phyloP scores from a whole-genome alignment of 2,888 invertebrate genomes.

The Autographa gamma region DNA sequence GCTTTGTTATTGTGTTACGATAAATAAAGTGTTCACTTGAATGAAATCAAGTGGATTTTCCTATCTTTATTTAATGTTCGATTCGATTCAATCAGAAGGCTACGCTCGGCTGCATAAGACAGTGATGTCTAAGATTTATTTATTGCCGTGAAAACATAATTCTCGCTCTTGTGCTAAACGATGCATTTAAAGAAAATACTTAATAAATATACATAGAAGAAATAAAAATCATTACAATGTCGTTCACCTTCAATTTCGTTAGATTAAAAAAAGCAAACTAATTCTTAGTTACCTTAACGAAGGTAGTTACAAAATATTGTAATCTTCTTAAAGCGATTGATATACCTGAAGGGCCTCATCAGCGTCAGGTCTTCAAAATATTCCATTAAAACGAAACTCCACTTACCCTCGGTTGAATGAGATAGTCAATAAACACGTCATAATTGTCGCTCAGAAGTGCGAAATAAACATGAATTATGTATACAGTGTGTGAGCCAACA shows the following conservation, averaged over 20 bases:
- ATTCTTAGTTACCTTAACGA: too few relatives aligned
- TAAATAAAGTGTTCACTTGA: neutral
- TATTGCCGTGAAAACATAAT: neutral
- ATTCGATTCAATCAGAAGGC: neutral
- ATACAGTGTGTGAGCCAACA: constrained; percentile 30
- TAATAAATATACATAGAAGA: too few relatives aligned
- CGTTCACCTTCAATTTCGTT: too few relatives aligned
- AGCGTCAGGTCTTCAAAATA: too few relatives aligned
- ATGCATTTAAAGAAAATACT: too few relatives aligned
- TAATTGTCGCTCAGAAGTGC: constrained; percentile 31
- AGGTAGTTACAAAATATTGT: too few relatives aligned
- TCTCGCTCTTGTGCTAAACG: too few relatives aligned
- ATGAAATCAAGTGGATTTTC: neutral
- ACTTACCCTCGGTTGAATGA: neutral
- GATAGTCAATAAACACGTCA: constrained; percentile 5
- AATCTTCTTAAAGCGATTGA: too few relatives aligned
- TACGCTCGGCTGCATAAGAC: neutral
- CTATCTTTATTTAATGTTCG: neutral
- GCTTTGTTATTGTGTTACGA: neutral
- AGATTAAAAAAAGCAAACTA: too few relatives aligned
- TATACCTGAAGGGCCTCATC: too few relatives aligned
- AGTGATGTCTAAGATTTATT: neutral
- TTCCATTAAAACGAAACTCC: too few relatives aligned
- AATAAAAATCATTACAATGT: too few relatives aligned
- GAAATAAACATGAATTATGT: constrained; percentile 43